Base-by-base conservation (phyloP, 2,113 vertebrate species). In the Epinephelus lanceolatus region DNA sequence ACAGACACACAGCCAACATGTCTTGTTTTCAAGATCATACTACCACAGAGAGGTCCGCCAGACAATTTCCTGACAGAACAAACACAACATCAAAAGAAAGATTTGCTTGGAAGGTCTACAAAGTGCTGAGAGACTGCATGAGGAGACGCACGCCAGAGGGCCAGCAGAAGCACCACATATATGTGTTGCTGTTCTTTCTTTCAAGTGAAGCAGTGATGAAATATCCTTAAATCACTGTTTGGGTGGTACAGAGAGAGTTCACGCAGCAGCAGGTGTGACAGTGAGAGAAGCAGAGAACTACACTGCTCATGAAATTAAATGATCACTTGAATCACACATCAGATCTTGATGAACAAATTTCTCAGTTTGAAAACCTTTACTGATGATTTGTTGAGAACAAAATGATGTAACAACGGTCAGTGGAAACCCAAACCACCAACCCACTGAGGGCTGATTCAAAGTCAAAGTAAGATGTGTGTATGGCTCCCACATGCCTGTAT, bases 71-170 rank as follows among this genome's bases (percentile, higher is more conserved):
- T 66, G 40, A 78, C 79, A 61, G 76, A 76, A 79, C 71, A 76
- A 83, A 87, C 55, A 62, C 18, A 65, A 79, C 73, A 77, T 87
- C 59, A 81, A 77, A 80, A 68, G 40, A 78, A 40, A 78, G 14
- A 72, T 82, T 72, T 70, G 30, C 7, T 76, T 88, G 88, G 84
- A 88, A 75, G 79, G 42, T 76, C 69, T 79, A 87, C 86, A 90
- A 86, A 90, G 84, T 45, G 62, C 12, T 14, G 65, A 27, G 19
- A 75, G 79, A 13, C 83, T 4, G 72, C 56, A 27, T 79, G 72
- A 71, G 69, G 18, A 6, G 25, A 11, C 3, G 47, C 42, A 55
- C 76, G 53, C 30, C 63, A 71, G 51, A 76, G 19, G 56, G 25
- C 53, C 45, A 57, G n/a, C 69, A 71, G 30, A 57, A 40, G 15